Conservation (phyloP, 2,888 invertebrate genomes). For the Tethea ocularis region DNA sequence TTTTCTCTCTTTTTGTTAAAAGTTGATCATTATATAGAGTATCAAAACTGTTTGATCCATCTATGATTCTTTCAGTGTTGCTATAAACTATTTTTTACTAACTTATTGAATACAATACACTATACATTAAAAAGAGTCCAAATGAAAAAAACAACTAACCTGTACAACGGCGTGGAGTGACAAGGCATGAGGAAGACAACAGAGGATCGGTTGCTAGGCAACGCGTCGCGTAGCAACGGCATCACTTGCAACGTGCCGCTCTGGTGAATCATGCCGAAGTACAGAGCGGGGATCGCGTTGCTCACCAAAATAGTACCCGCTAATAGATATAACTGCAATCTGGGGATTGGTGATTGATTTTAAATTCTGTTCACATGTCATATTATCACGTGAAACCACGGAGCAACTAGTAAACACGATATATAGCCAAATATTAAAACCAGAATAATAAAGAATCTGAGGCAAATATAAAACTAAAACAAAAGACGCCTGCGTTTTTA, state of each 20-base stretch:
- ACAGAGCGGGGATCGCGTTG: constrained; percentile 86
- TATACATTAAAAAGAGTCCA: too few species aligned
- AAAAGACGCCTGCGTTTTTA: too few species aligned
- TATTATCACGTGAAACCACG: too few species aligned
- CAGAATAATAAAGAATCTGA: neutral
- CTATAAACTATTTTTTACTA: too few species aligned
- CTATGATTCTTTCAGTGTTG: too few species aligned
- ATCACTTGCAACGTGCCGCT: constrained; percentile 90
- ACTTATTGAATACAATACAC: too few species aligned
- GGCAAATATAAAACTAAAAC: too few species aligned
- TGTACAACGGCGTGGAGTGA: constrained; percentile 95
- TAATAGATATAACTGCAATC: constrained; percentile 72
- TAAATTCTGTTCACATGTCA: neutral
- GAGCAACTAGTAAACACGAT: too few species aligned
- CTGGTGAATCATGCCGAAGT: constrained; percentile 91
- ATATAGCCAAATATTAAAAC: too few species aligned
- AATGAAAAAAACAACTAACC: constrained; percentile 73
- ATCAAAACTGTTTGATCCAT: too few species aligned
- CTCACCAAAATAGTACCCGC: constrained; percentile 77
- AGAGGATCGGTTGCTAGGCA: constrained; percentile 76
- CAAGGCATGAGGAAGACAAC: constrained; percentile 95
- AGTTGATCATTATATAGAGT: too few species aligned
- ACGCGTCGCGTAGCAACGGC: constrained; percentile 85
- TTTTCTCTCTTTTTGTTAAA: too few species aligned
- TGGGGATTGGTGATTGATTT: constrained; percentile 25